Evolutionary conservation across 2,797 vertebrate species (phyloP), one percentile per base, ranked within the genome.

Genomic region (Cyprinella venusta): DNA sequence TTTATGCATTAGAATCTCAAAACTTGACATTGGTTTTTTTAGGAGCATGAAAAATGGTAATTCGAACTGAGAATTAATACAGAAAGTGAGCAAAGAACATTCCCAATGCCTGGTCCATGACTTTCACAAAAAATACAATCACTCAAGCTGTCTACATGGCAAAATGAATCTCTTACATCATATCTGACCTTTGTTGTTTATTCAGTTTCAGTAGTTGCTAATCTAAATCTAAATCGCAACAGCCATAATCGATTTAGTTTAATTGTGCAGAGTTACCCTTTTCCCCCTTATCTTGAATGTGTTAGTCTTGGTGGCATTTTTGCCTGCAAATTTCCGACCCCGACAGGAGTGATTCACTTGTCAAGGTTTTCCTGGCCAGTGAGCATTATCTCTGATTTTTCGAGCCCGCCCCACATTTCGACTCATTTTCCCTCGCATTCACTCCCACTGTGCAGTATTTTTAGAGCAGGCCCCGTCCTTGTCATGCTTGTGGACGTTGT

Each of bases 401-500:
- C 13, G 63, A 61, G 24, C 65, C 13, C 50, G 70, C 61, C 64
- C 81, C 64, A 69, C 19, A 19, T 13, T 42, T 83, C 36, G 68
- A 56, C 74, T 69, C 50, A 15, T 42, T 68, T 83, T 76, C 40
- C 48, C 38, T 76, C 9, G 13, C 16, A 50, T 40, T 74, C 33
- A 33, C 80, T 82, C 63, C 42, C 68, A 52, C 76, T 52, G 42
- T 68, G 79, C 83, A 84, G 86, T 93, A 92, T 93, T 92, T 92
- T 93, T 92, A 91, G 90, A 89, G 67, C 83, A 86, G 86, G 33
- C 78, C 80, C 63, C 61, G 69, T 85, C 81, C 80, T 81, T 92
- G 91, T 92, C 86, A 82, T 86, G 89, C 74, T 86, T 21, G 87
- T 92, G 91, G 90, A 92, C 71, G 87, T 82, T 77, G 85, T 92